phyloP scores from a whole-genome alignment of 2,797 vertebrate genomes.

The Arctocebus calabarensis region DNA sequence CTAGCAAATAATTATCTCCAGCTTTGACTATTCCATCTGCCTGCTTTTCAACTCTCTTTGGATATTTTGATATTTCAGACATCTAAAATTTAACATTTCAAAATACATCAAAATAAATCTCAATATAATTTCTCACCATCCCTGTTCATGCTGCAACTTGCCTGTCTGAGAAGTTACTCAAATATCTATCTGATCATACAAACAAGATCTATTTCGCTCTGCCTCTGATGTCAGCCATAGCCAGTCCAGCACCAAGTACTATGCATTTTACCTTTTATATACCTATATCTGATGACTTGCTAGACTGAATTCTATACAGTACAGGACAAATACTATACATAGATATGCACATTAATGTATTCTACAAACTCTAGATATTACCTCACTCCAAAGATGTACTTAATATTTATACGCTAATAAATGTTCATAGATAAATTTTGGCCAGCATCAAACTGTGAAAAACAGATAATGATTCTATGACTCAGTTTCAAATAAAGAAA shows the following conservation, averaged over 20 bases:
- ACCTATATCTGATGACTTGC: neutral
- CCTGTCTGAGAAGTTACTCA: neutral
- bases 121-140: neutral
- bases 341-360: neutral
- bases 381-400: neutral
- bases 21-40: neutral
- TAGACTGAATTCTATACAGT: neutral
- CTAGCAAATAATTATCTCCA: neutral
- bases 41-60: neutral
- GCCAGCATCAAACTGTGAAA: neutral
- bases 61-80: neutral
- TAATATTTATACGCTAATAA: constrained; percentile 25
- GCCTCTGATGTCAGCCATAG: neutral
- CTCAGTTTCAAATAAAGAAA: neutral
- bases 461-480: neutral
- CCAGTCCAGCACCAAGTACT: neutral
- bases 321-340: neutral
- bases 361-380: neutral
- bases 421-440: neutral
- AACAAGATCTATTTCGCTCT: neutral
- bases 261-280: neutral
- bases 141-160: neutral
- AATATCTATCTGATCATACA: neutral
- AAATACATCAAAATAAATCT: neutral
- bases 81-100: neutral